Base-by-base conservation (phyloP, 2,888 invertebrate genomes). In the Leptinotarsa peninsularis region DNA sequence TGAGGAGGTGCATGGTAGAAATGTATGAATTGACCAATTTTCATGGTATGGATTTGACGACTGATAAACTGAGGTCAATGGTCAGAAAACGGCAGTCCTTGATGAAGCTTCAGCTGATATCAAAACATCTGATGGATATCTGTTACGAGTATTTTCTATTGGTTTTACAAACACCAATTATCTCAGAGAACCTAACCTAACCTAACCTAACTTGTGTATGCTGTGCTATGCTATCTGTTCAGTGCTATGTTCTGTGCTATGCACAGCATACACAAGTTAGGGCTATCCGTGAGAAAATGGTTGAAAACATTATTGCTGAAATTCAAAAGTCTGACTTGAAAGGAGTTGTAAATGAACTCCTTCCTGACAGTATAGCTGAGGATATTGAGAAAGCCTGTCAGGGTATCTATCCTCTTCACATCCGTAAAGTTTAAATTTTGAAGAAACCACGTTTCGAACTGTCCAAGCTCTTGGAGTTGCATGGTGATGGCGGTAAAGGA, bases 41-140 rank as follows among this genome's bases (percentile, higher is more conserved):
- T 93, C 98, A 99, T 86, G 99, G 99, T 17, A 99, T 99, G 99
- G 97, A 98, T 88, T 92, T 99, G 86, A 99, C 99, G 82, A 98
- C 98, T 76, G 99, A 99, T 89, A 58, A 58, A 23, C 21, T 58
- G 23, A 58, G 50, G 17, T 50, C 50, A 21, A 33, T 33, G 33
- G 33, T 33, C 33, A 33, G 7, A 91, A 99, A 99, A 90, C 99
- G 99, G 99, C 94, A 98, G 91, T 98, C 99, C 0, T 91, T 99
- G 71, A 98, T 99, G 99, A 99, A 89, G 98, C 98, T 81, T 96
- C 96, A 88, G 95, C 96, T 82, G 98, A 99, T 87, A 98, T 98
- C 43, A 99, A 98, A 90, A 99, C 99, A 74, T 97, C 98, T 2
- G 99, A 99, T 87, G 98, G 98, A 4, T 99, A 97, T 88, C 90